Base-by-base conservation (phyloP, 2,113 vertebrate species). In the Sarotherodon lohbergeri region DNA sequence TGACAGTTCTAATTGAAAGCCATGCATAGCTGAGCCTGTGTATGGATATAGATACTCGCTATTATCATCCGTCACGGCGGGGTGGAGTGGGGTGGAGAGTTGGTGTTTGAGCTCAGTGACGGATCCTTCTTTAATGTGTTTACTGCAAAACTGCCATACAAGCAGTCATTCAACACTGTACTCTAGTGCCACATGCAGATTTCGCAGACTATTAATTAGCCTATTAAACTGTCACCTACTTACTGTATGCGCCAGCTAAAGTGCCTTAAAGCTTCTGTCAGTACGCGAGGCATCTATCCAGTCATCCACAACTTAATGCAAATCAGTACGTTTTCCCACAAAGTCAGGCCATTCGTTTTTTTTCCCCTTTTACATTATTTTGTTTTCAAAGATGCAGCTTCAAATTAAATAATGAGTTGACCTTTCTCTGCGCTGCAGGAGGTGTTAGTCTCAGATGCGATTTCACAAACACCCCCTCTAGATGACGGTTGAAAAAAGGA, bases 1-100 rank as follows among this genome's bases (percentile, higher is more conserved):
- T 57, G 89, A 91, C 90, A 50, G 86, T 50, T 88, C 78, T 94
- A 94, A 94, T 93, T 94, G 90, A 93, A 94, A 86, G 76, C 76
- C 92, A 81, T 73, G 90, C 90, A 11, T 84, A 86, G 87, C 76
- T 12, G 87, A 89, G 81, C 29, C 61, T 39, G 24, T 66, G 86
- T 86, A 80, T 91, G 88, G 89, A 88, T 73, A 89, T 87, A 10
- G 84, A 85, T 80, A 71, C 82, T 22, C 34, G 9, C 88, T 86
- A 73, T 91, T 86, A 80, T 91, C 88, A 94, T 93, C 87, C 59
- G 88, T 92, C 93, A 92, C 4, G 2, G 11, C n/a, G 29, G 80
- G 19, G 17, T 61, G 52, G 79, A 13, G 32, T 61, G 59, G 50
- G 9, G 11, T 10, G 32, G 34, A n/a, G 81, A n/a, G 80, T 34